Evolutionary conservation across 1,140 invertebrate genomes (phyloP).

Genomic region (Drosophila sucinea): DNA sequence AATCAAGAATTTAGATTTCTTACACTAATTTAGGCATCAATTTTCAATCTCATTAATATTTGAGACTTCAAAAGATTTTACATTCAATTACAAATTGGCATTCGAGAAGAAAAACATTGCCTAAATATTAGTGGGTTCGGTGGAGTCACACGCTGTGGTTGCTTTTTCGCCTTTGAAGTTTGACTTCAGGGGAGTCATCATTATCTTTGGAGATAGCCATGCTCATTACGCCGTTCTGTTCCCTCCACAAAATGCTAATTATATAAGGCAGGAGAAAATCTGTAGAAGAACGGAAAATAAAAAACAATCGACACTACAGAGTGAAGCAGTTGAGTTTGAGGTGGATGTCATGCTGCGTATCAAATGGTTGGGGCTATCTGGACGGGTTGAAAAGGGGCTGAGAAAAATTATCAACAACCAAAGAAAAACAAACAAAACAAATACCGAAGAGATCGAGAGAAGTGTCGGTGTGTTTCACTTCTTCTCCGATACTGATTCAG

Average conservation of each 20-base stretch:
- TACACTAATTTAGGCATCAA: constrained; percentile 20
- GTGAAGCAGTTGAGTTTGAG: constrained; percentile 40
- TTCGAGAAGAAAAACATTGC: constrained; percentile 37
- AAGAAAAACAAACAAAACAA: constrained; percentile 44
- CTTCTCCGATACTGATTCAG: constrained; percentile 41
- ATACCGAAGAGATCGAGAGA: constrained; percentile 26
- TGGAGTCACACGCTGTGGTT: constrained; percentile 63
- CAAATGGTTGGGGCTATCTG: constrained; percentile 37
- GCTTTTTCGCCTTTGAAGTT: constrained; percentile 66
- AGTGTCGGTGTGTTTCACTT: constrained; percentile 7
- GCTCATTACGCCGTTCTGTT: constrained; percentile 54
- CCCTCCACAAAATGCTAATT: constrained; percentile 44
- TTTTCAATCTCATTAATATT: constrained; percentile 53
- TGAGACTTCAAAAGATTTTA: constrained; percentile 56
- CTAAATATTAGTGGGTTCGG: constrained; percentile 38
- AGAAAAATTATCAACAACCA: constrained; percentile 72
- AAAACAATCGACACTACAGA: constrained; percentile 52
- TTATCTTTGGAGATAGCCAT: constrained; percentile 28
- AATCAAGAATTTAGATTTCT: constrained; percentile 1
- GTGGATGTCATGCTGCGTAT: constrained; percentile 57
- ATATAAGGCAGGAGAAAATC: constrained; percentile 42
- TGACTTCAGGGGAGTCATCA: constrained; percentile 32
- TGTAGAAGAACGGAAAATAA: constrained; percentile 21
- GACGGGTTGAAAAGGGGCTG: constrained; percentile 50
- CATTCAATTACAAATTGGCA: constrained; percentile 28